Percentiles rank a stretch among this genome's conserved stretches.
These are phyloP conservation scores for Vimba vimba DNA, from an alignment of 2,113 vertebrate species.

Conservation along the genomic window DNA sequence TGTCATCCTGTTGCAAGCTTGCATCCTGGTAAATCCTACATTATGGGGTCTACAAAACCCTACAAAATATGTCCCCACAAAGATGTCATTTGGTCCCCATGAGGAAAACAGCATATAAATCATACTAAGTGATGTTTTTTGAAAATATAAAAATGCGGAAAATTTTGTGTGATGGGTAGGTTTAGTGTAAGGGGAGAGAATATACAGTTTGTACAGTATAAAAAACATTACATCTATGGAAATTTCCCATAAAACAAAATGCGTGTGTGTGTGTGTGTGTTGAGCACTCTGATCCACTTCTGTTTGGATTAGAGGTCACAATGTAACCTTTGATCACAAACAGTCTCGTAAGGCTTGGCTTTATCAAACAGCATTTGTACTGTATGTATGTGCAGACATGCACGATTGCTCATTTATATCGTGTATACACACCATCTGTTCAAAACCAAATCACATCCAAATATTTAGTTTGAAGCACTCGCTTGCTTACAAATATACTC, in stretches of 20 bases:
- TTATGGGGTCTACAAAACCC: too few relatives aligned
- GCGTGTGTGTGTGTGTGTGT: constrained; percentile 10
- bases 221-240: too few relatives aligned
- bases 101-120: too few relatives aligned
- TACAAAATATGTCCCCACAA: too few relatives aligned
- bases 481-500: background rate
- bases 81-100: too few relatives aligned
- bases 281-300: constrained; percentile 12
- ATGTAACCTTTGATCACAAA: constrained; percentile 53
- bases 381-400: background rate
- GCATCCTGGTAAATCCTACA: too few relatives aligned
- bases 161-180: too few relatives aligned
- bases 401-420: background rate
- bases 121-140: too few relatives aligned
- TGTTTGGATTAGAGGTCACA: constrained; percentile 36
- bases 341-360: constrained; percentile 26
- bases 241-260: background rate
- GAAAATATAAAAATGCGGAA: too few relatives aligned
- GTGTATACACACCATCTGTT: constrained; percentile 2
- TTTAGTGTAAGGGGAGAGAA: too few relatives aligned
- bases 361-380: background rate
- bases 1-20: background rate
- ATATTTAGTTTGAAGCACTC: background rate
- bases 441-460: constrained; percentile 1
- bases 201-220: too few relatives aligned